Percentiles rank a stretch among this genome's conserved stretches.
These are phyloP conservation scores for Eidolon helvum DNA, from an alignment of 2,113 vertebrate species.

Conservation along the genomic window DNA sequence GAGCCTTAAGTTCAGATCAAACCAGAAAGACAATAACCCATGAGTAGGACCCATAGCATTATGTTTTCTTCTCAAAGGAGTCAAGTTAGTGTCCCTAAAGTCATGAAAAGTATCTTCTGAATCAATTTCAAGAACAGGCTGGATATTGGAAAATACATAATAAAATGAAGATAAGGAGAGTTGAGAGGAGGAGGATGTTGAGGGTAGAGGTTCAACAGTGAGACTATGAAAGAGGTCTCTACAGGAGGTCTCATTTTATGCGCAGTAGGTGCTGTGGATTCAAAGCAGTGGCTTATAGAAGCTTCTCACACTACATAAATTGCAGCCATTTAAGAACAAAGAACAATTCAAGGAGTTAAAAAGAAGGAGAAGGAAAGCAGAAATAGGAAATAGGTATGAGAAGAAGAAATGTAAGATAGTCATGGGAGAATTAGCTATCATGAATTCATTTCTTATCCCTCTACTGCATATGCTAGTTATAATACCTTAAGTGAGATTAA, in stretches of 20 bases:
- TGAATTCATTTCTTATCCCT: constrained; percentile 64
- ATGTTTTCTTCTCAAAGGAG: neutral
- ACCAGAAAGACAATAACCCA: neutral
- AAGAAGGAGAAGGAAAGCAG: neutral
- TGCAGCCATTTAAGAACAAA: constrained; percentile 9
- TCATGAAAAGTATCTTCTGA: neutral
- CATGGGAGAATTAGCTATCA: constrained; percentile 48
- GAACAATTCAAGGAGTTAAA: neutral
- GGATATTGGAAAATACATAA: neutral
- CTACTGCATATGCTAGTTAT: constrained; percentile 24
- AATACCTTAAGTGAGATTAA: constrained; percentile 58
- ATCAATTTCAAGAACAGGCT: neutral
- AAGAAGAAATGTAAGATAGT: constrained; percentile 27
- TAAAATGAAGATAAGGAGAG: neutral
- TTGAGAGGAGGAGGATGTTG: neutral
- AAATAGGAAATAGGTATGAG: neutral
- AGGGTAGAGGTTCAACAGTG: neutral
- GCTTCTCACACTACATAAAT: neutral
- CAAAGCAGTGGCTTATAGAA: neutral
- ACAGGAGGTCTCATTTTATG: rapidly evolving
- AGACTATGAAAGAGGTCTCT: neutral
- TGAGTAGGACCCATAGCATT: neutral
- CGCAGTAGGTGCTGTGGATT: neutral
- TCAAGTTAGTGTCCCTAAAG: neutral
- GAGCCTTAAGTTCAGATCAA: neutral